Evolutionary conservation across 2,797 vertebrate species (phyloP).

Genomic region (Anolis apletophallus): DNA sequence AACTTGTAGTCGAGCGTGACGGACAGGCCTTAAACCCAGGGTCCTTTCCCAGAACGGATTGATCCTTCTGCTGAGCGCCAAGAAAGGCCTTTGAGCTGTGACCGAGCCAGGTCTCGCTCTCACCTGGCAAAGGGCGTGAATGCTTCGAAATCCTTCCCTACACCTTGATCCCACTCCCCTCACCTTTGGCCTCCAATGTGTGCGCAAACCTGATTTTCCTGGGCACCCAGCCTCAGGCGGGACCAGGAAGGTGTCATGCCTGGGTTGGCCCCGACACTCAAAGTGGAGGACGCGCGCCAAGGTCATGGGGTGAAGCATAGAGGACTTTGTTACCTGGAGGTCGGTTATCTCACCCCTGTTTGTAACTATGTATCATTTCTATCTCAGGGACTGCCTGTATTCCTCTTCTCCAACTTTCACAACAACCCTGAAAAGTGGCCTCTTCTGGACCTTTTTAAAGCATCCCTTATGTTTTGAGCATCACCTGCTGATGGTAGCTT

Average conservation of each 20-base stretch:
- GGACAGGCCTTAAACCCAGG: neutral
- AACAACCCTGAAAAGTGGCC: too few relatives aligned
- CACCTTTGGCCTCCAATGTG: neutral
- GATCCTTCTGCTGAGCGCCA: neutral
- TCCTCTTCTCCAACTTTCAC: too few relatives aligned
- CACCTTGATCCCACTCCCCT: neutral
- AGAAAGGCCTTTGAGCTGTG: neutral
- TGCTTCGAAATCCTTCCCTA: neutral
- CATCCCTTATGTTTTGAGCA: too few relatives aligned
- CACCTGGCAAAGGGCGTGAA: neutral
- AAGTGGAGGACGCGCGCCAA: neutral
- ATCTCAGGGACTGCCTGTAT: too few relatives aligned
- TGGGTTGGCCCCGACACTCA: neutral
- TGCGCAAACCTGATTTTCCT: too few relatives aligned
- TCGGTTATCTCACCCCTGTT: too few relatives aligned
- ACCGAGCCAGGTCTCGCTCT: accelerated
- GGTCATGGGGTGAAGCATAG: too few relatives aligned
- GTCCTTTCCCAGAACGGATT: neutral
- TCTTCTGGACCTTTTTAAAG: too few relatives aligned
- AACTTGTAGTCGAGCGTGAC: neutral
- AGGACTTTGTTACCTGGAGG: too few relatives aligned
- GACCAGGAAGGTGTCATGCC: neutral
- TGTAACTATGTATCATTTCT: too few relatives aligned
- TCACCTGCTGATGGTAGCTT: too few relatives aligned
- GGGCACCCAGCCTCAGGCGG: neutral